These are phyloP conservation scores for Neodiprion virginianus DNA, from an alignment of 1,140 invertebrate genomes.

Conservation along the genomic window DNA sequence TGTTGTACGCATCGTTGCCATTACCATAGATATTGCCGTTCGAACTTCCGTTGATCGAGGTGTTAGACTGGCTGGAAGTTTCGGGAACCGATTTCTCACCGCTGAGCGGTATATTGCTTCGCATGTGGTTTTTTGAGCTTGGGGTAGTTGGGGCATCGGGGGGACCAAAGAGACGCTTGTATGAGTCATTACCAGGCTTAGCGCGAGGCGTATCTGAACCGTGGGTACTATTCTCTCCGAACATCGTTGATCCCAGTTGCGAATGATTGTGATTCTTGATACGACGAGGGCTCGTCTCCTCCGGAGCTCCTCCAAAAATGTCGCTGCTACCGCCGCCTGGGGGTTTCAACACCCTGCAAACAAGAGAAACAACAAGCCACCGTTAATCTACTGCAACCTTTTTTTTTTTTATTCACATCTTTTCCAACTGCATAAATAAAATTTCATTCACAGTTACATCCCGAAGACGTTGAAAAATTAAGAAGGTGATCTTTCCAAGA, in stretches of 20 bases:
- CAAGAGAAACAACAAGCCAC: conserved; percentile 25
- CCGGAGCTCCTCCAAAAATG: conserved; percentile 63
- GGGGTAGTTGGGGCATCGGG: conserved; percentile 55
- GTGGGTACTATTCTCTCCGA: conserved; percentile 44
- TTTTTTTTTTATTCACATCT: too few species aligned
- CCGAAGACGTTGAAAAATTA: too few species aligned
- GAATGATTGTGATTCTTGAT: conserved; percentile 54
- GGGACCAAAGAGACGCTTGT: conserved; percentile 62
- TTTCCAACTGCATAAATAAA: too few species aligned
- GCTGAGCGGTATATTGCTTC: conserved; percentile 55
- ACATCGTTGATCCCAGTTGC: conserved; percentile 53
- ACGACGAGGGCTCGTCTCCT: conserved; percentile 52
- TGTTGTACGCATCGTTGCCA: conserved; percentile 44
- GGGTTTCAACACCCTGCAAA: conserved; percentile 69
- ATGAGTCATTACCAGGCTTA: conserved; percentile 64
- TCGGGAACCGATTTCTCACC: conserved; percentile 30
- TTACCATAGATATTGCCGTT: conserved; percentile 49
- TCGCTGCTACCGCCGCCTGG: conserved; percentile 71
- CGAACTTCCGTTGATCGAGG: conserved; percentile 47
- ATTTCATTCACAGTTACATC: too few species aligned
- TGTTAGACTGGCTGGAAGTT: conserved; percentile 42
- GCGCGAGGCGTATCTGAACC: conserved; percentile 46
- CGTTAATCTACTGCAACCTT: neutral
- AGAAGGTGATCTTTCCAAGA: too few species aligned
- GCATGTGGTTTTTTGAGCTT: conserved; percentile 59